Evolutionary conservation across 2,113 vertebrate species (phyloP), one percentile per base, ranked within the genome.

Genomic region (Gulo gulo): DNA sequence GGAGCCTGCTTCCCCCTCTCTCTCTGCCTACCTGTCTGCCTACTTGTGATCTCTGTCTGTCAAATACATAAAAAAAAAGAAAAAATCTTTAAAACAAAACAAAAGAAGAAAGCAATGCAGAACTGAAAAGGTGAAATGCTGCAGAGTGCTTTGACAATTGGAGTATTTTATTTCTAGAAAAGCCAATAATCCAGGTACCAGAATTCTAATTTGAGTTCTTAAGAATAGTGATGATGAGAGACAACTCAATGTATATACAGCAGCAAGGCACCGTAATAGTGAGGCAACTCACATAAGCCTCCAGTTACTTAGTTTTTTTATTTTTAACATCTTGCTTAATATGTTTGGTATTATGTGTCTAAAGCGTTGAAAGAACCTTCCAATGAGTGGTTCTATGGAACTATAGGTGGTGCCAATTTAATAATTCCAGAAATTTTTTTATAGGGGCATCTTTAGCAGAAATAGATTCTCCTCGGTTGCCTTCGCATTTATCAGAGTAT

Each of bases 401-500:
- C 80, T 88, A 20, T 81, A 82, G 42, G 36, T 85, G 11, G 20
- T 74, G 9, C 59, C 63, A 42, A 88, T 63, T 96, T 93, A 94
- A 69, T 97, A 92, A 97, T 88, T 88, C 3, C 23, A 63, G 21
- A 86, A 47, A 52, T 97, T 82, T 71, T 79, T 95, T 98, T 97
- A 10, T 82, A 99, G 99, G 99, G 94, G 97, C 99, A 29, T 89
- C 98, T 52, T 69, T 79, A 91, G 95, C 97, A 94, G 98, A 98
- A 45, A 63, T 92, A 21, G 97, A 98, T 34, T 91, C 89, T 42
- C 97, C 97, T 76, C 98, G 67, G 39, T 97, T 99, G 87, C 99
- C 99, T 31, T 76, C 95, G 61, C 98, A 99, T 97, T 98, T 99
- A 47, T 98, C 98, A 42, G 92, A 98, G 61, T 92, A 99, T 93